Conservation (phyloP, 1,140 invertebrate genomes). For the Papilio xuthus region DNA sequence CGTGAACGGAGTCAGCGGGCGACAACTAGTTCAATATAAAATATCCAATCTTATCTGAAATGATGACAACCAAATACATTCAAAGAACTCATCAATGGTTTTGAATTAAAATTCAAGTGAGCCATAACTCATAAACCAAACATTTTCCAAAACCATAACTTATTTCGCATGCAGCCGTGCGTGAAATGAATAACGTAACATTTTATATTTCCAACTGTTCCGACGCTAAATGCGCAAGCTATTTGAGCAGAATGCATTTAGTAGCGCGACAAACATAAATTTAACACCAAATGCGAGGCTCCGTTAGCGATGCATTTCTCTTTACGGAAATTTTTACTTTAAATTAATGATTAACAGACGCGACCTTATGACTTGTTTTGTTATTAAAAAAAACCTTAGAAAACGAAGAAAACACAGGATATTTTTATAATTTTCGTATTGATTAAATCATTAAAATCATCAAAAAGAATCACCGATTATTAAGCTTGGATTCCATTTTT, state of each 20-base stretch:
- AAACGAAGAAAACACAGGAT: too few relatives aligned
- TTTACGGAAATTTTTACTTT: neutral
- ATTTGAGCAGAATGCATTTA: conserved; percentile 38
- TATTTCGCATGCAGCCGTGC: conserved; percentile 29
- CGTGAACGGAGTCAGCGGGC: too few relatives aligned
- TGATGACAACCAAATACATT: neutral
- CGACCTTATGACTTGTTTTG: neutral
- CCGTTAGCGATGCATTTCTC: conserved; percentile 29
- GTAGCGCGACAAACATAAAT: conserved; percentile 37
- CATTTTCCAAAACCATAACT: conserved; percentile 22
- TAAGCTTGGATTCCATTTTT: neutral
- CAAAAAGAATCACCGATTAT: neutral
- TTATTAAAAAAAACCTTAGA: too few relatives aligned
- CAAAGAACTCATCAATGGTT: neutral
- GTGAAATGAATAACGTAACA: conserved; percentile 38
- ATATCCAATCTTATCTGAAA: neutral
- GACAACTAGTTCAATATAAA: neutral
- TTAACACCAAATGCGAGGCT: conserved; percentile 29
- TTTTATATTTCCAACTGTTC: conserved; percentile 40
- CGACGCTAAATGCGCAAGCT: conserved; percentile 34
- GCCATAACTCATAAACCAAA: neutral
- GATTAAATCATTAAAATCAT: neutral
- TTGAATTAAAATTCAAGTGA: neutral
- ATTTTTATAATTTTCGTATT: too few relatives aligned
- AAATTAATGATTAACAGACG: neutral